Percentiles rank a stretch among this genome's conserved stretches.
Conservation (phyloP, 2,888 invertebrate genomes). For the Hemithea aestivaria region DNA sequence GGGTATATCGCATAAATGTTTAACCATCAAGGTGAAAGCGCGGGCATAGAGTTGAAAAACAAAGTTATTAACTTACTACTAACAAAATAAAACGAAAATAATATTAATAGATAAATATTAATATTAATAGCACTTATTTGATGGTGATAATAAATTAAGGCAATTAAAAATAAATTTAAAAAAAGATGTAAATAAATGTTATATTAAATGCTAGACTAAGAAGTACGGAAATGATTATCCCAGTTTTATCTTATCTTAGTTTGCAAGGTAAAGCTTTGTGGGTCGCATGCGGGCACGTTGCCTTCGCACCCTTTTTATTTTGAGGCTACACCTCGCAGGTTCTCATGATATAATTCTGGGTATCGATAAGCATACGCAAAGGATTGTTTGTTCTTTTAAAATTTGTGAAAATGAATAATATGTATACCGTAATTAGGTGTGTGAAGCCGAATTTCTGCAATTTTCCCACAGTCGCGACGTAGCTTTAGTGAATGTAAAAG, state of each 20-base stretch:
- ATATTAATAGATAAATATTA: too few species aligned
- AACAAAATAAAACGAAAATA: too few species aligned
- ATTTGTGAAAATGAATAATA: slow-evolving; percentile 7
- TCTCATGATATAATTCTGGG: slow-evolving; percentile 49
- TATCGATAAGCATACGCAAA: slow-evolving; percentile 60
- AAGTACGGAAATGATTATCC: slow-evolving; percentile 31
- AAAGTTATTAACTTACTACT: too few species aligned
- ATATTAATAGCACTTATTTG: too few species aligned
- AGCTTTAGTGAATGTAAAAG: slow-evolving; percentile 12
- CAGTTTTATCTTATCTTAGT: slow-evolving; percentile 41
- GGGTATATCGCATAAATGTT: too few species aligned
- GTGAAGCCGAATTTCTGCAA: neutral
- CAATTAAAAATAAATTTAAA: too few species aligned
- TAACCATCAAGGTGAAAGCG: too few species aligned
- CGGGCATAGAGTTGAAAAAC: too few species aligned
- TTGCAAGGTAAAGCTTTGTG: slow-evolving; percentile 41
- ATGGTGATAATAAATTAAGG: too few species aligned
- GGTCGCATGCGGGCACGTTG: slow-evolving; percentile 40
- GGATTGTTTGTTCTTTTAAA: slow-evolving; percentile 34
- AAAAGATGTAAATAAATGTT: too few species aligned
- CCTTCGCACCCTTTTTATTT: slow-evolving; percentile 48
- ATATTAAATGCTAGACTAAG: too few species aligned
- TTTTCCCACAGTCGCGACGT: slow-evolving; percentile 1
- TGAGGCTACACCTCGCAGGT: slow-evolving; percentile 18
- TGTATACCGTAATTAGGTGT: neutral